These are phyloP conservation scores for Daphoenositta chrysoptera DNA, from an alignment of 2,113 vertebrate genomes.

Conservation along the genomic window DNA sequence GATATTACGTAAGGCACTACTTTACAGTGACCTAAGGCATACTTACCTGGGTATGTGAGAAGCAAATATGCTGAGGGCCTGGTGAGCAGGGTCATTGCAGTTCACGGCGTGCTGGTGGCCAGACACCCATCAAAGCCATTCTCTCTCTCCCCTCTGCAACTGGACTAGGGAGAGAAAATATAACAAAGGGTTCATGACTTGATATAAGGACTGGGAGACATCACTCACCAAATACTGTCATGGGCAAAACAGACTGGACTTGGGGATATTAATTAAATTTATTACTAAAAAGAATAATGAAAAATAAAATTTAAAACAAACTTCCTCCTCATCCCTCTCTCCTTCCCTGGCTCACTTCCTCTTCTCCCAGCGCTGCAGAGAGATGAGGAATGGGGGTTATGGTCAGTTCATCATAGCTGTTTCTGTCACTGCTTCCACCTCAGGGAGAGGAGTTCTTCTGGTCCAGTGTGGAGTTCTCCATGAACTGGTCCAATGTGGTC, in stretches of 20 bases:
- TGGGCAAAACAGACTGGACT: not conserved
- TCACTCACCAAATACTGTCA: not conserved
- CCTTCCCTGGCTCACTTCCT: not conserved
- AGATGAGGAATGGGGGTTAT: not conserved
- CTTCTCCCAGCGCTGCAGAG: not conserved
- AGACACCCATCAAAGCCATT: not conserved
- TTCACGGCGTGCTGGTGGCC: not conserved
- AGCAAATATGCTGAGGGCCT: rapidly evolving
- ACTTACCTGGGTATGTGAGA: not conserved
- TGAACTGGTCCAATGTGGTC: not conserved
- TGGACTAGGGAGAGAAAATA: not conserved
- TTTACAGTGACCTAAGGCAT: rapidly evolving
- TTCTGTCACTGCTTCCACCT: not conserved
- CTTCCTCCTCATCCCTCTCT: not conserved
- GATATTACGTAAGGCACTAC: rapidly evolving
- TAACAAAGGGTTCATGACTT: not conserved
- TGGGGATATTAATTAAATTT: not conserved
- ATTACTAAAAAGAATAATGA: not conserved
- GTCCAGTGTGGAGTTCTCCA: not conserved
- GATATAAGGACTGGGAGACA: not conserved
- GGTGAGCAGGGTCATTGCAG: not conserved
- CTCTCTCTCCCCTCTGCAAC: not conserved
- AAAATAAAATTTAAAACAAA: not conserved
- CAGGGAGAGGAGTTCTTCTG: not conserved
- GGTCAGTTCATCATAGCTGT: not conserved